Conservation (phyloP, 2,888 invertebrate genomes). For the Tuta absoluta region DNA sequence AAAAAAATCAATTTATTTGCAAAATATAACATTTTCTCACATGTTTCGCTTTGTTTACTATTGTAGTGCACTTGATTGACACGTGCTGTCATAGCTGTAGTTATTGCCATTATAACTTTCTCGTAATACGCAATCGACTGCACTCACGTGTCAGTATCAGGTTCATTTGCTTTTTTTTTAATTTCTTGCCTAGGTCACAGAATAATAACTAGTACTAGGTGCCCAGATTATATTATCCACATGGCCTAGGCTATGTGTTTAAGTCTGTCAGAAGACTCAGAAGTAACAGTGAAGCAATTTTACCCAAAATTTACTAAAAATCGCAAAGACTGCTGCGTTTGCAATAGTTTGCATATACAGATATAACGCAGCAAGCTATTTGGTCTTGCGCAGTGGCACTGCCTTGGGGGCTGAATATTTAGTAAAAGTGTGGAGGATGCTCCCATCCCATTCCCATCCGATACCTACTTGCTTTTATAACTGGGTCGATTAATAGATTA, state of each 20-base stretch:
- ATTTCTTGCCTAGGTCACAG: not conserved
- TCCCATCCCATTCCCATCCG: not conserved
- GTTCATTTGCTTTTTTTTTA: not conserved
- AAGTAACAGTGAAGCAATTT: no score
- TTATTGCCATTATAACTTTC: constrained; percentile 16
- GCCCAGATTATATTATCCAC: no score
- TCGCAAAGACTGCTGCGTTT: no score
- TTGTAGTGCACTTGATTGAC: not conserved
- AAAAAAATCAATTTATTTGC: not conserved
- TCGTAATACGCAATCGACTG: constrained; percentile 16
- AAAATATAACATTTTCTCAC: not conserved
- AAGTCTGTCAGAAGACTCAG: no score
- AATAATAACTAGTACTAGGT: no score
- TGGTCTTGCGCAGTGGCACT: no score
- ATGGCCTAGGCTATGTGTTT: no score
- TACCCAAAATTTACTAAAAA: no score
- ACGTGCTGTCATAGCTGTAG: not conserved
- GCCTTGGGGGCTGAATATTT: no score
- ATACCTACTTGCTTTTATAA: not conserved
- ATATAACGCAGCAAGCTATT: no score
- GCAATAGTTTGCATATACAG: no score
- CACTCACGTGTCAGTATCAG: constrained; percentile 3
- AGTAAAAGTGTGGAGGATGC: no score
- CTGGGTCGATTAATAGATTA: not conserved
- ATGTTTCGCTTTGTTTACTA: constrained; percentile 4